Base-by-base conservation (phyloP, 2,113 vertebrate species). In the Catharus bicknelli region DNA sequence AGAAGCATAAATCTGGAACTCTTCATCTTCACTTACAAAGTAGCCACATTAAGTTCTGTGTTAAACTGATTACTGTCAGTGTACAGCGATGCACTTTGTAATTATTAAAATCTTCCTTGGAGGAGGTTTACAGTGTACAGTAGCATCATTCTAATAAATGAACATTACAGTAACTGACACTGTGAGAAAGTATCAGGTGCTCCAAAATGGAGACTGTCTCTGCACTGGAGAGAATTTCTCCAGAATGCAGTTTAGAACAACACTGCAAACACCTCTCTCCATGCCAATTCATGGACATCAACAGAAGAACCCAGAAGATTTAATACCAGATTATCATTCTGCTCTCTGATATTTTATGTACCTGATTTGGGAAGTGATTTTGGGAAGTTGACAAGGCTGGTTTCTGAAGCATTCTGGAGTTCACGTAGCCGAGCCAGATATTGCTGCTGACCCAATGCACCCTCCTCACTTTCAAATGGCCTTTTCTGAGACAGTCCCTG, bases 401-500 rank as follows among this genome's bases (percentile, higher is more conserved):
- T 98, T 95, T 99, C 99, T 3, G 99, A 99, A 26, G 99, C 98
- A 9, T 96, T 99, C 95, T 99, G 99, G 43, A 99, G 98, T 73
- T 99, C 99, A 38, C 98, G 99, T 3, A 99, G 98, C 18, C 98
- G 98, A 69, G 99, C 98, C 92, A 99, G 97, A 96, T 99, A 99
- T 88, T 99, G 99, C 96, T 99, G 99, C 96, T 99, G 99, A 59
- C 98, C 98, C 83, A 98, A 86, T 14, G 97, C 96, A 63, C 98
- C 97, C 88, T 99, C 99, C 61, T 99, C 99, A 0, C 96, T 96
- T 73, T 99, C 99, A 90, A 99, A 97, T 13, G 98, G 98, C 81
- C 99, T 98, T 97, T 99, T 99, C 93, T 99, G 98, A 88, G 98
- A 98, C 90, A 98, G 94, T 62, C 98, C 99, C 96, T 99, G 99